Percentiles rank a stretch among this genome's conserved stretches.
phyloP scores from a whole-genome alignment of 2,797 vertebrate genomes.

The Chlorospingus semifuscus region DNA sequence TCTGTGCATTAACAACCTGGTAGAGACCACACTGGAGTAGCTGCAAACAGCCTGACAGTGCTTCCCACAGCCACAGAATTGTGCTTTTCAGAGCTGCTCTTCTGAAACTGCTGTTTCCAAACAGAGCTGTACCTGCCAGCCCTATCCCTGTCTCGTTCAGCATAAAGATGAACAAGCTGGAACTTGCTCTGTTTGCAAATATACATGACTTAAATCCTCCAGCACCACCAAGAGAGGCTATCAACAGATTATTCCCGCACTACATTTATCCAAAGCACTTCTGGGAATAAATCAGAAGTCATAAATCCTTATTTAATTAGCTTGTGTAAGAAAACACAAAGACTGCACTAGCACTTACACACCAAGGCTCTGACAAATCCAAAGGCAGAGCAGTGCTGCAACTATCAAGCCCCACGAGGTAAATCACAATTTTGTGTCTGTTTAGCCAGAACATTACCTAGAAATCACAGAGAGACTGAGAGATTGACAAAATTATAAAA shows the following conservation, averaged over 20 bases:
- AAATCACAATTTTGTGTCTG: not conserved
- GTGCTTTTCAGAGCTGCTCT: not conserved
- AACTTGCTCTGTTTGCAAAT: constrained; percentile 51
- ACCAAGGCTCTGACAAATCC: not conserved
- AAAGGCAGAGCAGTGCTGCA: not conserved
- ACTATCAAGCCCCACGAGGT: not conserved
- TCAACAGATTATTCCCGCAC: not conserved
- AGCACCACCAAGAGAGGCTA: not conserved
- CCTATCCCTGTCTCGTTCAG: not conserved
- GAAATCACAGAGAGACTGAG: not conserved
- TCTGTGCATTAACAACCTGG: not conserved
- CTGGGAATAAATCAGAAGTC: not conserved
- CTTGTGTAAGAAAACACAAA: not conserved
- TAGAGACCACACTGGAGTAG: not conserved
- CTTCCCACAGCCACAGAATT: not conserved
- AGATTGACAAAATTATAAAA: not conserved
- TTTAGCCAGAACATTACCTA: not conserved
- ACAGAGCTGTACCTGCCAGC: not conserved
- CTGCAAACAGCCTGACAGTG: not conserved
- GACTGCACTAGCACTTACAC: not conserved
- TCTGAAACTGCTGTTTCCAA: not conserved
- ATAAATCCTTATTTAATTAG: not conserved
- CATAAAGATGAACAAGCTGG: not conserved
- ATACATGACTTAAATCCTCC: not conserved
- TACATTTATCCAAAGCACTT: not conserved